A percentile compares a stretch with the other conserved stretches of the same genome.
Conservation (phyloP, 2,113 vertebrate species). For the Microcebus tavaratra region DNA sequence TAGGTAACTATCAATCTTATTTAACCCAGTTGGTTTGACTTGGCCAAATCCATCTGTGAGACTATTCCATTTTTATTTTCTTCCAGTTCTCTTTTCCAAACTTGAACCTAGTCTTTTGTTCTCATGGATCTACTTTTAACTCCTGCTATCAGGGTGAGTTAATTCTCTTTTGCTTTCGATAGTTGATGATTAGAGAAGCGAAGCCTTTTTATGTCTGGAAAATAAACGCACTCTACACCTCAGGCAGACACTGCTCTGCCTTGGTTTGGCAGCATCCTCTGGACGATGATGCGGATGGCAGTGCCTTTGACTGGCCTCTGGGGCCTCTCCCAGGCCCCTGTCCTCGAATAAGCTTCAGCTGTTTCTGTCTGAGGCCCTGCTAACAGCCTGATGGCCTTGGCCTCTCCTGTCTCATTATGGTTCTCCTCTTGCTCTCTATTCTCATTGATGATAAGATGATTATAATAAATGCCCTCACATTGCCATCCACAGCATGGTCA, state of each 20-base stretch:
- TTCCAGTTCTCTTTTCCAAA: neutral
- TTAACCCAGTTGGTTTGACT: neutral
- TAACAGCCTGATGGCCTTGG: neutral
- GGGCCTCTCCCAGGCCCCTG: neutral
- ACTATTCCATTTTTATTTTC: neutral
- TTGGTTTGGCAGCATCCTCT: neutral
- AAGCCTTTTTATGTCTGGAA: neutral
- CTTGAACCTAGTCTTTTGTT: neutral
- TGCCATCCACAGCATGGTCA: neutral
- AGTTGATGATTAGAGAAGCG: neutral
- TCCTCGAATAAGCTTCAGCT: neutral
- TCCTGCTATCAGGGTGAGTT: neutral
- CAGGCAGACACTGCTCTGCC: neutral
- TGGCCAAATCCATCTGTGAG: neutral
- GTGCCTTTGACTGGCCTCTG: neutral
- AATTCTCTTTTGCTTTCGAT: slow-evolving; percentile 27
- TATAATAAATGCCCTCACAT: neutral
- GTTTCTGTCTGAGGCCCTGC: neutral
- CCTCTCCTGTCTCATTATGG: neutral
- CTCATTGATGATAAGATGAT: neutral
- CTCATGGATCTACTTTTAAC: neutral
- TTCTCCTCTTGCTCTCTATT: neutral
- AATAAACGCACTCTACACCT: neutral
- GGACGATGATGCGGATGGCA: neutral
- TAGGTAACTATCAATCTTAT: slow-evolving; percentile 1